Evolutionary conservation across 1,140 invertebrate species (phyloP).

Genomic region (Listronotus bonariensis): DNA sequence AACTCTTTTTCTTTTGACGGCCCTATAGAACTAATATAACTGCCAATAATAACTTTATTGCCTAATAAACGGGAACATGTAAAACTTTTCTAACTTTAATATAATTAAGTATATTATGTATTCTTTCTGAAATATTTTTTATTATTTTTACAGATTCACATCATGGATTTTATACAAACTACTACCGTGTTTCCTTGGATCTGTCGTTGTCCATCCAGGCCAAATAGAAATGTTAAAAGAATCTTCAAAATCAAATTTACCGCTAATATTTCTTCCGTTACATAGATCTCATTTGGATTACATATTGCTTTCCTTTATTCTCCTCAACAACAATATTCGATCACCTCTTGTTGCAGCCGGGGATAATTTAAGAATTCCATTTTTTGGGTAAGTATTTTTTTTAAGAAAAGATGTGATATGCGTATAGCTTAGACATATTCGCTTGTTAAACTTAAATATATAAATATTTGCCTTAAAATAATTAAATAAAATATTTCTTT

Average conservation of each 20-base stretch:
- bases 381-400: slow-evolving; percentile 76
- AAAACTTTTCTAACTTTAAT: no score
- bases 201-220: slow-evolving; percentile 74
- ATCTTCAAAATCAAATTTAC: slow-evolving; percentile 70
- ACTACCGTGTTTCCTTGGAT: slow-evolving; percentile 77
- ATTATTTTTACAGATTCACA: slow-evolving; percentile 61
- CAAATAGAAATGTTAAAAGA: slow-evolving; percentile 78
- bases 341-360: slow-evolving; percentile 90
- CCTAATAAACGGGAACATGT: no score
- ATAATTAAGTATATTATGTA: no score
- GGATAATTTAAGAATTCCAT: slow-evolving; percentile 89
- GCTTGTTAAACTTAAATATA: no score
- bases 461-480: no score
- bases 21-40: no score
- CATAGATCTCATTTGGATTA: slow-evolving; percentile 93
- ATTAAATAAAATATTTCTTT: no score
- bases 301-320: slow-evolving; percentile 86
- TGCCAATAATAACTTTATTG: no score
- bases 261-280: slow-evolving; percentile 88
- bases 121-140: no score
- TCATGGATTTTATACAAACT: slow-evolving; percentile 86
- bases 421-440: neutral
- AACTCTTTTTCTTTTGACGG: no score
- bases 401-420: slow-evolving; percentile 1
- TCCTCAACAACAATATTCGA: slow-evolving; percentile 80